phyloP scores from a whole-genome alignment of 64 coral and sea anemone species.

The Acropora yongei region DNA sequence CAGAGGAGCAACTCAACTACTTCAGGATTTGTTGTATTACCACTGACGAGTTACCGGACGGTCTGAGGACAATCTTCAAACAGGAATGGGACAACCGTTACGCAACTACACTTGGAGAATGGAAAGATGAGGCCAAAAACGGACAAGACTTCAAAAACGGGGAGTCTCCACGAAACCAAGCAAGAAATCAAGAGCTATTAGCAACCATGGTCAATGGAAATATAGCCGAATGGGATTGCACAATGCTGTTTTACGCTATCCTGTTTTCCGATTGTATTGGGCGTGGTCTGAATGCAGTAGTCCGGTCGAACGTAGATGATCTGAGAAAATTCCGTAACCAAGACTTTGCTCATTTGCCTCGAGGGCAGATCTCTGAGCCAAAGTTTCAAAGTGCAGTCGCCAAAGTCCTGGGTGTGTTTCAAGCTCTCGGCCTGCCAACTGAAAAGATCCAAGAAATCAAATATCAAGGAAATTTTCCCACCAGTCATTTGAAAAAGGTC shows the following conservation, averaged over 20 bases:
- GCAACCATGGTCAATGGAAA: conserved; percentile 12
- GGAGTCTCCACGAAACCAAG: conserved; percentile 13
- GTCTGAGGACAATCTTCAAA: background rate
- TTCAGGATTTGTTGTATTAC: too few relatives aligned
- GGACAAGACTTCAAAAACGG: conserved; percentile 26
- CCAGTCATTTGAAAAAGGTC: background rate
- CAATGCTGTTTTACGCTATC: conserved; percentile 40
- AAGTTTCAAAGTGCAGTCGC: conserved; percentile 39
- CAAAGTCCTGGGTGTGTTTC: conserved; percentile 12
- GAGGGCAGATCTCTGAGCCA: conserved; percentile 5
- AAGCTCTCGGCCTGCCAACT: conserved; percentile 5
- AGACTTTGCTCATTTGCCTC: conserved; percentile 41
- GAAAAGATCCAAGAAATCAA: conserved; percentile 5
- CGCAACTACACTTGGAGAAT: background rate
- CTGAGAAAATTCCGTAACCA: conserved; percentile 52
- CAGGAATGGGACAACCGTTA: background rate
- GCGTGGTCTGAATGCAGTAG: background rate
- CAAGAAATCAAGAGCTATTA: background rate
- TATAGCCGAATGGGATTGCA: conserved; percentile 32
- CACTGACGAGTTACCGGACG: too few relatives aligned
- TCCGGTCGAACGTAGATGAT: conserved; percentile 28
- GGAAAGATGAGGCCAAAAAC: conserved; percentile 9
- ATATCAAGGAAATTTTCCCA: conserved; percentile 26
- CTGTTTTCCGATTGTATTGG: conserved; percentile 60
- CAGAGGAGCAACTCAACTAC: too few relatives aligned